A percentile compares a stretch with the other conserved stretches of the same genome.
Evolutionary conservation across 2,113 vertebrate species (phyloP).

Genomic region (Genyomyrus donnyi): DNA sequence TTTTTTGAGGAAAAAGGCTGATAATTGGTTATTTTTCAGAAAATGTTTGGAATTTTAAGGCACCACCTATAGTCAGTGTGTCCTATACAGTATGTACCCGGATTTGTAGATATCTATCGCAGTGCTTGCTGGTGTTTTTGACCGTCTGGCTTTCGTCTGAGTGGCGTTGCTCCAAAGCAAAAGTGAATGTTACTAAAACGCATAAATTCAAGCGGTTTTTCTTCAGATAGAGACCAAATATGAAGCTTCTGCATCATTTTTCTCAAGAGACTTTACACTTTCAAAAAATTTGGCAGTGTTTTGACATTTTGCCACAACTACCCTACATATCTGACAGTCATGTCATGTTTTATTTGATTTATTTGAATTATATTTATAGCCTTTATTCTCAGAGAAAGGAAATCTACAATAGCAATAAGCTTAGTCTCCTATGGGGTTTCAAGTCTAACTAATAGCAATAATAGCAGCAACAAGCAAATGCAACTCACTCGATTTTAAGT

Average conservation of each 20-base stretch:
- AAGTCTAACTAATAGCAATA: constrained; percentile 8
- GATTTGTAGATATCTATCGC: background rate
- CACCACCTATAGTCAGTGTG: background rate
- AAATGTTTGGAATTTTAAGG: background rate
- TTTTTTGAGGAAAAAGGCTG: background rate
- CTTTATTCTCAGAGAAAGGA: background rate
- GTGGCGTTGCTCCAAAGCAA: background rate
- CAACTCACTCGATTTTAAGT: background rate
- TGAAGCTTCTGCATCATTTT: background rate
- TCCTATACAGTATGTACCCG: background rate
- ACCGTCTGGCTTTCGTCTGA: background rate
- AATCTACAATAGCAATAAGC: background rate
- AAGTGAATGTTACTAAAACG: background rate
- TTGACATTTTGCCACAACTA: background rate
- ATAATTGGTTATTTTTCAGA: background rate
- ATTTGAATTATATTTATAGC: background rate
- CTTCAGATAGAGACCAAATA: background rate
- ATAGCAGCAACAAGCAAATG: background rate
- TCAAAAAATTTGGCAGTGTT: background rate
- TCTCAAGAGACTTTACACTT: background rate
- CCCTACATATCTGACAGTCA: background rate
- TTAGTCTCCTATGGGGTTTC: background rate
- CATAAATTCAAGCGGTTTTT: background rate
- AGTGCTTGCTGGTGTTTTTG: background rate
- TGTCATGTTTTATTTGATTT: background rate